phyloP scores from a whole-genome alignment of 2,113 vertebrate species.

The Gavia stellata region DNA sequence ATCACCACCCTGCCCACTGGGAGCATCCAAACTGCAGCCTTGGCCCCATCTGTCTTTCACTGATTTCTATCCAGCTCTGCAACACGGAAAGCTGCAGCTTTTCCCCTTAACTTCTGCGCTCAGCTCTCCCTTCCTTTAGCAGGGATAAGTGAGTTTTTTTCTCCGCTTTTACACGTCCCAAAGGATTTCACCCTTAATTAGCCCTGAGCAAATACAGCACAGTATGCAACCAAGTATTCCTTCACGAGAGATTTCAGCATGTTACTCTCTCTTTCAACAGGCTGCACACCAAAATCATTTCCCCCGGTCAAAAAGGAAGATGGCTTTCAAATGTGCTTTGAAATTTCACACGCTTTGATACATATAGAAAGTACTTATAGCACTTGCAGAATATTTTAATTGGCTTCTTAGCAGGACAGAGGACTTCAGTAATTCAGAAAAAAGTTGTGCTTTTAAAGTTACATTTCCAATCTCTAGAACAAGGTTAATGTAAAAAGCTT shows the following conservation, averaged over 20 bases:
- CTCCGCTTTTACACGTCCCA: background rate
- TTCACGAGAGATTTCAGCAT: background rate
- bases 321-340: background rate
- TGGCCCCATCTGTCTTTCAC: background rate
- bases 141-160: background rate
- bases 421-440: background rate
- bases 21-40: background rate
- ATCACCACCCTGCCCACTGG: background rate
- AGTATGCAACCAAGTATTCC: background rate
- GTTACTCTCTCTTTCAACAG: background rate
- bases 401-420: background rate
- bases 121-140: background rate
- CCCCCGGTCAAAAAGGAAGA: background rate
- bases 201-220: background rate
- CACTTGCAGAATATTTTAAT: background rate
- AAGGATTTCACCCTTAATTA: constrained; percentile 1
- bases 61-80: background rate
- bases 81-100: background rate
- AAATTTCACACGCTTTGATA: background rate
- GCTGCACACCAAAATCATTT: background rate
- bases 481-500: background rate
- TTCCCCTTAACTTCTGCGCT: background rate
- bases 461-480: background rate
- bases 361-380: background rate
- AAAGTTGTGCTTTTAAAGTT: background rate